Percentiles rank a stretch among this genome's conserved stretches.
Evolutionary conservation across 1,140 invertebrate species (phyloP).

Genomic region (Sitobion miscanthi): DNA sequence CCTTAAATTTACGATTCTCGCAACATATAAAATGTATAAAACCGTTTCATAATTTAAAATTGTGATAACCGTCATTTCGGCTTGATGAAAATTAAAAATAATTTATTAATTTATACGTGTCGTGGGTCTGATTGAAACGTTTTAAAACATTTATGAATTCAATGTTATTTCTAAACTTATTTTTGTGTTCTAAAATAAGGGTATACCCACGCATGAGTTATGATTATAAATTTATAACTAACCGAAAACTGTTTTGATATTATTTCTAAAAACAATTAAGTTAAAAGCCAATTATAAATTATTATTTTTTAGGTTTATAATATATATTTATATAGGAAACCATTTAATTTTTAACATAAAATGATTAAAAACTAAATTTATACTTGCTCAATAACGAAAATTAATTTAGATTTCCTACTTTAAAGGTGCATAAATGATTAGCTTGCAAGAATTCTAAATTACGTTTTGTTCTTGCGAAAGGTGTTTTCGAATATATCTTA

Average conservation of each 20-base stretch:
- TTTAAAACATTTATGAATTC: neutral
- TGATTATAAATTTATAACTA: neutral
- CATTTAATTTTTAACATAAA: neutral
- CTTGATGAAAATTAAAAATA: neutral
- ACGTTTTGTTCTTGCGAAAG: neutral
- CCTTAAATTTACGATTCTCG: neutral
- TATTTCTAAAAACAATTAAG: constrained; percentile 12
- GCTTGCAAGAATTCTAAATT: neutral
- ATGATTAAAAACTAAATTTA: neutral
- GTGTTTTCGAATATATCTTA: neutral
- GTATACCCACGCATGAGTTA: neutral
- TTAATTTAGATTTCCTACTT: neutral
- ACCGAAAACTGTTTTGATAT: neutral
- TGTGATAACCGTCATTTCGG: neutral
- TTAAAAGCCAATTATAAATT: neutral
- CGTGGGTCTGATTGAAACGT: neutral
- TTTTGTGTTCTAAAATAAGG: neutral
- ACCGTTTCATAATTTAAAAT: neutral
- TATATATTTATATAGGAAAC: neutral
- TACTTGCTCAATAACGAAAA: neutral
- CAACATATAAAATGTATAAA: neutral
- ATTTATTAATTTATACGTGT: neutral
- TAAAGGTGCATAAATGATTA: neutral
- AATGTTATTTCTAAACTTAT: neutral
- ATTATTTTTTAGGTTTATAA: neutral